Conservation (phyloP, 2,113 vertebrate species). For the Tinamus guttatus region DNA sequence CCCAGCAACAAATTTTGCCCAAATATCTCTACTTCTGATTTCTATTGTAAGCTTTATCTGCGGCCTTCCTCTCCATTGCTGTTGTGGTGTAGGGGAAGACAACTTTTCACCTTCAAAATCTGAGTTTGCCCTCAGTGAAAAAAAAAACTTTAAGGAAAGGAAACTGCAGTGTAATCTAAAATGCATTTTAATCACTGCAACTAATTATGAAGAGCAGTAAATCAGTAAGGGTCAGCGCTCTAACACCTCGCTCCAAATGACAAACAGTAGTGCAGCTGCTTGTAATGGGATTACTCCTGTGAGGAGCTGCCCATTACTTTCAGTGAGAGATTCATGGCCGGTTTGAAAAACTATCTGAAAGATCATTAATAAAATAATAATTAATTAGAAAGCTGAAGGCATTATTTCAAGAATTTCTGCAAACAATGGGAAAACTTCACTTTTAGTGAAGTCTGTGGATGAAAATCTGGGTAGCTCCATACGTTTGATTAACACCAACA, state of each 20-base stretch:
- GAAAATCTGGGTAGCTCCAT: not conserved
- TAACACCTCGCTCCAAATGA: slow-evolving; percentile 31
- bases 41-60: slow-evolving; percentile 2
- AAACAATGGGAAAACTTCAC: slow-evolving; percentile 35
- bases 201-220: slow-evolving; percentile 71
- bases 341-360: slow-evolving; percentile 42
- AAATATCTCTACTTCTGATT: not conserved
- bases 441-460: not conserved
- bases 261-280: slow-evolving; percentile 30
- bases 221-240: slow-evolving; percentile 60
- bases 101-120: slow-evolving; percentile 20
- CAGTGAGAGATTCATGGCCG: slow-evolving; percentile 41
- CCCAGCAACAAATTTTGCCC: not conserved
- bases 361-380: slow-evolving; percentile 59
- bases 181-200: slow-evolving; percentile 63
- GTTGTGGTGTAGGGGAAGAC: not conserved
- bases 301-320: slow-evolving; percentile 54
- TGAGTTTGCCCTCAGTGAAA: slow-evolving; percentile 11
- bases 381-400: slow-evolving; percentile 26
- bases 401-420: slow-evolving; percentile 36
- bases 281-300: slow-evolving; percentile 51
- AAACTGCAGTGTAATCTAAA: slow-evolving; percentile 60
- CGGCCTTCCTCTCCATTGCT: not conserved
- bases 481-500: not conserved
- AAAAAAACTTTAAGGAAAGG: slow-evolving; percentile 7